A percentile compares a stretch with the other conserved stretches of the same genome.
Evolutionary conservation across 2,113 vertebrate species (phyloP).

Genomic region (Polypterus senegalus): DNA sequence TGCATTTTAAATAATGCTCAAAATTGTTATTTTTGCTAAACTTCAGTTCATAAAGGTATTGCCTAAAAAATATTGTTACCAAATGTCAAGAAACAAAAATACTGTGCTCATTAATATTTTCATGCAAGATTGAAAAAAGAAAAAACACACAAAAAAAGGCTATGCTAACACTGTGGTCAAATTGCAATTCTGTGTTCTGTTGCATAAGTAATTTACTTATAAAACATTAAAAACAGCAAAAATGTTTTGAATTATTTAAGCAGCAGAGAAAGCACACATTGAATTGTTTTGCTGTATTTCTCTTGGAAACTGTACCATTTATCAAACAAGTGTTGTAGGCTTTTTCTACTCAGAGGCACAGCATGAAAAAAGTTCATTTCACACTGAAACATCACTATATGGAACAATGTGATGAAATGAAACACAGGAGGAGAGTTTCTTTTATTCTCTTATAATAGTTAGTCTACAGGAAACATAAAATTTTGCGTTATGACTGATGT

Average conservation of each 20-base stretch:
- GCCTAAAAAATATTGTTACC: too few relatives aligned
- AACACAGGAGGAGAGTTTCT: conserved; percentile 66
- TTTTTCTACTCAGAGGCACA: conserved; percentile 74
- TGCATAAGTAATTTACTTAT: conserved; percentile 59
- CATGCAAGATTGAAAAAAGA: neutral
- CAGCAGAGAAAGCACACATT: conserved; percentile 61
- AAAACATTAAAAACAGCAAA: conserved; percentile 72
- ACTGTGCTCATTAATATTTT: neutral
- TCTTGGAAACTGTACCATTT: conserved; percentile 57
- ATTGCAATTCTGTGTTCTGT: conserved; percentile 22
- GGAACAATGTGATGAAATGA: conserved; percentile 76
- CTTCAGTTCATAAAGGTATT: too few relatives aligned
- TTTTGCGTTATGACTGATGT: conserved; percentile 71
- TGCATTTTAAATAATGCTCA: too few relatives aligned
- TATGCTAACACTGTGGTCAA: neutral
- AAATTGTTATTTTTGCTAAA: too few relatives aligned
- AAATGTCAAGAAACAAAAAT: too few relatives aligned
- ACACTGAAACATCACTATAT: conserved; percentile 72
- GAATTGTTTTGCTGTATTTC: conserved; percentile 62
- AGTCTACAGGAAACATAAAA: conserved; percentile 62
- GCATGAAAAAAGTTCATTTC: conserved; percentile 81
- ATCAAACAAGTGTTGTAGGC: conserved; percentile 61
- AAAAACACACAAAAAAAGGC: neutral
- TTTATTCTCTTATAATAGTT: conserved; percentile 68
- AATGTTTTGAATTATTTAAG: conserved; percentile 76